A percentile compares a stretch with the other conserved stretches of the same genome.
phyloP scores from a whole-genome alignment of 2,113 vertebrate species.

The Bothrops jararaca region DNA sequence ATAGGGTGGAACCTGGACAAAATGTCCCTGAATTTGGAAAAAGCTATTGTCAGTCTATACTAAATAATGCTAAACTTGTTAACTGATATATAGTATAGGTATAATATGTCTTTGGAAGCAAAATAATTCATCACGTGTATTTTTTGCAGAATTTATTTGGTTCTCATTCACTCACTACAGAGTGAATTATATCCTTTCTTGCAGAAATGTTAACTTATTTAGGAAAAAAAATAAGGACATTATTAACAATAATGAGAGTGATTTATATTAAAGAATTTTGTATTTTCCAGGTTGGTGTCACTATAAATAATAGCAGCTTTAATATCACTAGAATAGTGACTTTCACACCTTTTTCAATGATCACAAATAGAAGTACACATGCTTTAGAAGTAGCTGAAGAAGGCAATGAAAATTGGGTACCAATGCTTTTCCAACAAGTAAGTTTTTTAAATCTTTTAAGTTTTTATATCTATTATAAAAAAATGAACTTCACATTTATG shows the following conservation, averaged over 20 bases:
- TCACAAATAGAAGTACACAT: slow-evolving; percentile 91
- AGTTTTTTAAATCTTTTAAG: background rate
- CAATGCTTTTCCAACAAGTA: slow-evolving; percentile 84
- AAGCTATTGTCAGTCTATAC: background rate
- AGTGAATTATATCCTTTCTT: background rate
- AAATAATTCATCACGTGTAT: background rate
- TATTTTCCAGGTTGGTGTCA: slow-evolving; percentile 85
- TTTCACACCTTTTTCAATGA: slow-evolving; percentile 92
- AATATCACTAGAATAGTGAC: slow-evolving; percentile 95
- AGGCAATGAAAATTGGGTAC: slow-evolving; percentile 80
- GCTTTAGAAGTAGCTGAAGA: slow-evolving; percentile 83
- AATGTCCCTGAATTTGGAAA: background rate
- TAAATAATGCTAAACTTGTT: background rate
- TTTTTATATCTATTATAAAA: background rate
- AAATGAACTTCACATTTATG: background rate
- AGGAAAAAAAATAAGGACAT: background rate
- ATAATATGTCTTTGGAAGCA: background rate
- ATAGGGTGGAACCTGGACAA: background rate
- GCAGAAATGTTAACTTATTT: background rate
- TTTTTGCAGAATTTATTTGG: background rate
- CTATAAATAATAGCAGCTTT: slow-evolving; percentile 92
- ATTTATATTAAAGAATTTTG: background rate
- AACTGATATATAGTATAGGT: background rate
- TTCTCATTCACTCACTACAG: background rate
- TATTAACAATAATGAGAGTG: background rate